Base-by-base conservation (phyloP, 2,888 invertebrate species). In the Leucophenga maculata region DNA sequence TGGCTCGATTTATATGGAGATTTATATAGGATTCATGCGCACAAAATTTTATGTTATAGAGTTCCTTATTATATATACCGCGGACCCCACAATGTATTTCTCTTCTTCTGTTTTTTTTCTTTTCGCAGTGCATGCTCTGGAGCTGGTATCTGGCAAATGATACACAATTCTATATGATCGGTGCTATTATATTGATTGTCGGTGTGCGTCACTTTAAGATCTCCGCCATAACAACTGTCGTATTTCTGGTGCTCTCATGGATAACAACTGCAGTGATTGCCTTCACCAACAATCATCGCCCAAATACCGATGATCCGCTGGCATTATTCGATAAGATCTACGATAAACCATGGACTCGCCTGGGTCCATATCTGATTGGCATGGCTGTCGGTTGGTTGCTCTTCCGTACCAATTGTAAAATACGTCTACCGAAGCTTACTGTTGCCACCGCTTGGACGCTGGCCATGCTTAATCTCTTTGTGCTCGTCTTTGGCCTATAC, bases 61-160 rank as follows among this genome's bases (percentile, higher is more conserved):
- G n/a, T n/a, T n/a, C n/a, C n/a, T n/a, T n/a, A n/a, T n/a, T n/a
- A n/a, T n/a, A n/a, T n/a, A n/a, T n/a, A n/a, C n/a, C n/a, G n/a
- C n/a, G n/a, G n/a, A n/a, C n/a, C n/a, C n/a, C n/a, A 26, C 26
- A 26, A 26, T 4, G 26, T 26, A 26, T 26, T 26, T 26, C 2
- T 26, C 26, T 26, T 26, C 26, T 26, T 3, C 26, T 2, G n/a
- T n/a, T 18, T 26, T 44, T 46, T 54, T 9, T 22, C 13, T 9
- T n/a, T 57, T 57, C 67, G 0, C 89, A 95, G 95, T 96, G 95
- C 86, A 95, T 96, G 95, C 86, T 95, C 46, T 96, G 95, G 95
- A 95, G 95, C 90, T 96, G 95, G 95, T 95, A 96, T 84, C 89
- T 96, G 60, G 94, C 95, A 0, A 95, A 95, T 80, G 95, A 96